Base-by-base conservation (phyloP, 2,797 vertebrate species). In the Acanthurus tractus region DNA sequence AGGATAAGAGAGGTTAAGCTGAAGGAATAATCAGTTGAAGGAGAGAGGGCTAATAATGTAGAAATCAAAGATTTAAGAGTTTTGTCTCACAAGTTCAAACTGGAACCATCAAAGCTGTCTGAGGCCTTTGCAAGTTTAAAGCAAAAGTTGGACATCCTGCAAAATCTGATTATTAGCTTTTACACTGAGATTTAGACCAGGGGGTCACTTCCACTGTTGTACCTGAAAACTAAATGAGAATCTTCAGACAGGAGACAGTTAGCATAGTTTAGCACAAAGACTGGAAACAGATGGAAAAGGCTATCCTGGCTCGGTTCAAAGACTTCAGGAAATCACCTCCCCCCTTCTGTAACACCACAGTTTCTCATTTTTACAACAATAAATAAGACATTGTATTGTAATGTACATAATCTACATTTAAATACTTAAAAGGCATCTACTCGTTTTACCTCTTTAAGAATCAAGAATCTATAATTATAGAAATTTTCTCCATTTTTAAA, bases 21-120 rank as follows among this genome's bases (percentile, higher is more conserved):
- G 56, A 54, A 46, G 36, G 69, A 61, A 78, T 79, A 59, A 55
- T 54, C 34, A 68, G 59, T 55, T 63, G 48, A 74, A 62, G 56
- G 62, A 36, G 6, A 56, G 9, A 18, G 12, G 57, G 42, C 34
- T 22, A 65, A 49, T 49, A 49, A 38, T 0, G 0, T 22, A 18
- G 29, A 74, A 59, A 55, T 79, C 12, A 81, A 67, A 70, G 11
- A 4, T 53, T 42, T 77, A 29, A 1, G 1, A 25, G 13, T 4
- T 84, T 63, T 50, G 6, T 71, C 58, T 68, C 6, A 11, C 6
- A 66, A 48, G 52, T 68, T 64, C 4, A 42, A 65, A 64, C 38
- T 18, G 25, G 63, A 53, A 68, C 49, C n/a, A n/a, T 20, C 52
- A 34, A 20, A 29, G 25, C 25, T 4, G 25, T 29, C 25, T 53